Conservation (phyloP, 2,113 vertebrate genomes). For the Crotalus tigris region DNA sequence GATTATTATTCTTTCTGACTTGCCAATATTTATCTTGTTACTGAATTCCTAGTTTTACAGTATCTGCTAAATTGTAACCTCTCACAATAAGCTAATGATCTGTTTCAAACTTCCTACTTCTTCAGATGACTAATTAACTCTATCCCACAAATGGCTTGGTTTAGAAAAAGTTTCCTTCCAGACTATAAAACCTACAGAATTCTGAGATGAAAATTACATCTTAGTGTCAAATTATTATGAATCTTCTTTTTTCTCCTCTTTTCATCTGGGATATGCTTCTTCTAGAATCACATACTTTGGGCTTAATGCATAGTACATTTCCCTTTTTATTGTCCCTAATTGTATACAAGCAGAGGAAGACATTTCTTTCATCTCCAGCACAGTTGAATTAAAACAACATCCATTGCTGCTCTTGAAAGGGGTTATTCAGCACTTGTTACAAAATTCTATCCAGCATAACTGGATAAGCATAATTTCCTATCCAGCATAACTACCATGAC, state of each 20-base stretch:
- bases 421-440: neutral
- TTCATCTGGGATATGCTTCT: neutral
- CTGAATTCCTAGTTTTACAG: constrained; percentile 4
- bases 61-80: neutral
- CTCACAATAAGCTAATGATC: constrained; percentile 31
- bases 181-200: neutral
- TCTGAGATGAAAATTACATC: neutral
- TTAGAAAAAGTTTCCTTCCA: neutral
- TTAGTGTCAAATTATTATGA: neutral
- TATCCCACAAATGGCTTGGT: neutral
- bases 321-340: neutral
- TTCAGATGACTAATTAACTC: constrained; percentile 15
- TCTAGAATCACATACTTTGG: neutral
- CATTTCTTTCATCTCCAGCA: neutral
- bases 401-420: neutral
- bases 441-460: neutral
- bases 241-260: neutral
- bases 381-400: neutral
- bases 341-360: neutral
- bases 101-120: neutral
- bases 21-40: constrained; percentile 2
- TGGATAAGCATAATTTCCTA: neutral
- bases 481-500: neutral
- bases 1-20: neutral
- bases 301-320: neutral